These are phyloP conservation scores for Rhinella marina DNA, from an alignment of 2,797 vertebrate species.

Conservation along the genomic window DNA sequence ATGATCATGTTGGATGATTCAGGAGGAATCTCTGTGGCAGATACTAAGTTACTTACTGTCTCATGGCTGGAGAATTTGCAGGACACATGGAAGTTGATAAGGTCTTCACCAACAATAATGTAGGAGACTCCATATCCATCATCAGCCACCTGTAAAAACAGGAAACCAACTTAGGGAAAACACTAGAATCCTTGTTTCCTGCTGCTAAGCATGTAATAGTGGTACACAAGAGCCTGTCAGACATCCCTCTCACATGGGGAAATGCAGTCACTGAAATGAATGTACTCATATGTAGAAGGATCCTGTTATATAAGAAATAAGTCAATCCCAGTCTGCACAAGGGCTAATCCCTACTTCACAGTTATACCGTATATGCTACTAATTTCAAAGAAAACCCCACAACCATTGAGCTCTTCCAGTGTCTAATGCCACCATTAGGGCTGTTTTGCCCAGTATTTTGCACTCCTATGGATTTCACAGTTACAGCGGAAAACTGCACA, in stretches of 20 bases:
- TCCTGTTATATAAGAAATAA: not conserved
- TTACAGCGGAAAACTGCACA: too few relatives aligned
- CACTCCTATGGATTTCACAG: too few relatives aligned
- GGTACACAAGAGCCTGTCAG: not conserved
- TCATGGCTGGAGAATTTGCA: conserved; percentile 86
- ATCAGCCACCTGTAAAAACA: conserved; percentile 80
- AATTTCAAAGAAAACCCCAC: too few relatives aligned
- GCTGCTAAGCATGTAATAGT: not conserved
- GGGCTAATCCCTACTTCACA: too few relatives aligned
- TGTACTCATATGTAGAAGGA: not conserved
- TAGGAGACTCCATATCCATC: conserved; percentile 92
- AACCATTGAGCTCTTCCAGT: too few relatives aligned
- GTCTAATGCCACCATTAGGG: too few relatives aligned
- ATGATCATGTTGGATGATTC: not conserved
- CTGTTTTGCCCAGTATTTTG: too few relatives aligned
- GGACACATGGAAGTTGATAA: conserved; percentile 87
- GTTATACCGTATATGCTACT: too few relatives aligned
- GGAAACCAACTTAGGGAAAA: conserved; percentile 5
- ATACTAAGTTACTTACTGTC: conserved; percentile 75
- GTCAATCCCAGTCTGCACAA: not conserved
- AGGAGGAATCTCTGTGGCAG: not conserved
- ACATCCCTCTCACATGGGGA: not conserved
- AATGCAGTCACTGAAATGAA: not conserved
- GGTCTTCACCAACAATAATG: conserved; percentile 79
- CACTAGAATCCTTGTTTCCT: not conserved